phyloP scores from a whole-genome alignment of 2,113 vertebrate genomes.

The Anolis sagrei region DNA sequence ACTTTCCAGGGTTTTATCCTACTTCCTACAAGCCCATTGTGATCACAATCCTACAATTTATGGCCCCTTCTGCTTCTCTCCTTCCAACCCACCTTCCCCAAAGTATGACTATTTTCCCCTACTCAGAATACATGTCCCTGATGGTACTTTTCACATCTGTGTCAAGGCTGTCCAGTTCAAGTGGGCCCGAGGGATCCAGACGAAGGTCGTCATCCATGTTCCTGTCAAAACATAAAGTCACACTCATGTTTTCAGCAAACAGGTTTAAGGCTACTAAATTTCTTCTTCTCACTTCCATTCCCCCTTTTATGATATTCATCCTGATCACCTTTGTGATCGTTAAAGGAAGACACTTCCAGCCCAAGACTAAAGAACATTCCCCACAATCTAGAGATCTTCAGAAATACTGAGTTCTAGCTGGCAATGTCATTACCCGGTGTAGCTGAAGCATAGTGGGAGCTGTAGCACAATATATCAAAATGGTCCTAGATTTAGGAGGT shows the following conservation, averaged over 20 bases:
- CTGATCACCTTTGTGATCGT: neutral
- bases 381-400: neutral
- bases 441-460: neutral
- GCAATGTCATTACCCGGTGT: neutral
- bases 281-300: too few species aligned
- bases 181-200: neutral
- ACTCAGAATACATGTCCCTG: slow-evolving; percentile 45
- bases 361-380: neutral
- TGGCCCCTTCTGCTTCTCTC: too few species aligned
- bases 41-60: neutral
- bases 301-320: neutral
- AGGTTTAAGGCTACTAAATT: too few species aligned
- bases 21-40: neutral
- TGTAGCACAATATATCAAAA: neutral
- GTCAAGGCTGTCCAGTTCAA: slow-evolving; percentile 51
- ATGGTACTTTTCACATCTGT: slow-evolving; percentile 43
- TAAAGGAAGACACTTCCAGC: neutral
- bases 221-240: slow-evolving; percentile 4
- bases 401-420: neutral
- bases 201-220: slow-evolving; percentile 19
- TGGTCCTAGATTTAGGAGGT: neutral
- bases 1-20: too few species aligned
- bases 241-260: neutral
- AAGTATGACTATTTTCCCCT: neutral
- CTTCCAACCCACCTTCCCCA: neutral